Evolutionary conservation across 2,888 invertebrate genomes (phyloP), one percentile per base, ranked within the genome.

Genomic region (Achlya flavicornis): DNA sequence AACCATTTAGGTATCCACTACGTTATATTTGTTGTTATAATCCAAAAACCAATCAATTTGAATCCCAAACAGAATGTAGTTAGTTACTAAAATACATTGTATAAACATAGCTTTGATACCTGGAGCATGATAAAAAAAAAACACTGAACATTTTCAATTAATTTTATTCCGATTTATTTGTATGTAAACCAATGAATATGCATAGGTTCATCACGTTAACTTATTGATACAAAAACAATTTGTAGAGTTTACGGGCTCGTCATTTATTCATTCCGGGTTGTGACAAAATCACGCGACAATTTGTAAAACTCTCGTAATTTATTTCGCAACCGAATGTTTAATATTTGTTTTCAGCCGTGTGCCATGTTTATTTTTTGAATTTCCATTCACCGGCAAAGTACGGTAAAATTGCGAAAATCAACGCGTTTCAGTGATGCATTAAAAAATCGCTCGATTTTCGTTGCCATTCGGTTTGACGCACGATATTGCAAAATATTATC

Each of bases 281-380:
- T 66, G 69, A 67, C 70, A 76, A 78, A 76, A 66, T 73, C 73
- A 75, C 69, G 65, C 63, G 66, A 68, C 69, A 67, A 75, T 76
- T 81, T 71, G 72, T 66, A 71, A 66, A 73, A 72, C 77, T 77
- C 66, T 67, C 75, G 69, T 79, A 78, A 81, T 79, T 80, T 71
- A 79, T 76, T 81, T 77, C 72, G 61, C 64, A 66, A 66, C 69
- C 63, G 65, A 69, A 73, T 65, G 66, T 66, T 58, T 64, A 60
- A 26, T 75, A 73, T 81, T 84, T 82, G 75, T 74, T 78, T 72
- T 66, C 70, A 72, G 63, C 64, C 60, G 64, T 61, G 62, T 60
- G 38, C 4, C 71, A 76, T 83, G 78, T 83, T 83, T 84, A 78
- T 78, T 80, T 83, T 77, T 67, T 62, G 74, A 81, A 78, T 80